Percentiles rank a stretch among this genome's conserved stretches.
Evolutionary conservation across 2,888 invertebrate species (phyloP).

Genomic region (Tipula confusa): DNA sequence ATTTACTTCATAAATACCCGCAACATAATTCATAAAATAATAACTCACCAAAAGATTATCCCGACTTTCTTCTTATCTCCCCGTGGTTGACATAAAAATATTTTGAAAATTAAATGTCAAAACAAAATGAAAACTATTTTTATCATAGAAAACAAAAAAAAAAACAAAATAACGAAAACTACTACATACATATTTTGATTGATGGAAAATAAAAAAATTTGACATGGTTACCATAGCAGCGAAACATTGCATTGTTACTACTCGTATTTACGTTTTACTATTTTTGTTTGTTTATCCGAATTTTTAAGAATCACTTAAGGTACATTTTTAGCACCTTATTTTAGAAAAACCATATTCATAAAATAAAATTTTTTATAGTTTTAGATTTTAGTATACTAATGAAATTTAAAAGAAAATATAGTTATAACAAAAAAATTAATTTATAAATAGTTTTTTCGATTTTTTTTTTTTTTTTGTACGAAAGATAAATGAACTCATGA

Average conservation of each 20-base stretch:
- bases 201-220: not conserved
- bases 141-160: not conserved
- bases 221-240: not conserved
- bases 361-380: not conserved
- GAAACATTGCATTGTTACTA: not conserved
- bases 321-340: not conserved
- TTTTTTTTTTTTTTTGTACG: not conserved
- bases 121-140: not conserved
- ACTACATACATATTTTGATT: not conserved
- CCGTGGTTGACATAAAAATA: not conserved
- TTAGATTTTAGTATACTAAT: not conserved
- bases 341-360: not conserved
- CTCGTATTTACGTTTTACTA: not conserved
- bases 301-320: not conserved
- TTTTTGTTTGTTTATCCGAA: not conserved
- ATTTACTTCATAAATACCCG: not conserved
- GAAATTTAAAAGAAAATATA: not conserved
- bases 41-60: not conserved
- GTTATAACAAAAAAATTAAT: not conserved
- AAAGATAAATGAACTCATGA: slow-evolving; percentile 20
- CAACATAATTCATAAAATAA: not conserved
- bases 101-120: not conserved
- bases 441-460: not conserved
- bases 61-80: not conserved
- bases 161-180: not conserved